Percentiles rank a stretch among this genome's conserved stretches.
Evolutionary conservation across 2,888 invertebrate genomes (phyloP).

Genomic region (Sylvicola fuscatus): DNA sequence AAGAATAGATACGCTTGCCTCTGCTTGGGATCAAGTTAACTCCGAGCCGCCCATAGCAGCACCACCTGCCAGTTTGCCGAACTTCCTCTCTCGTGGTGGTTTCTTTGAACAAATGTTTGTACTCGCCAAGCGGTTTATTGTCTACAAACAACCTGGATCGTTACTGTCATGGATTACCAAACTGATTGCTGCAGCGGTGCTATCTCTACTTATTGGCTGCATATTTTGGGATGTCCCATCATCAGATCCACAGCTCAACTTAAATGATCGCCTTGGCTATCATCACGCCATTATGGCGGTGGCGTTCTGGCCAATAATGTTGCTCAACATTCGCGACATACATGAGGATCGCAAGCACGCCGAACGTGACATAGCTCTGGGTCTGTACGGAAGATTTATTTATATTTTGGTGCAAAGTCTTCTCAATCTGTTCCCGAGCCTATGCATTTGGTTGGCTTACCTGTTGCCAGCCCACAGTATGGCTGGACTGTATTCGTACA

Average conservation of each 20-base stretch:
- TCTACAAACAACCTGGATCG: conserved; percentile 73
- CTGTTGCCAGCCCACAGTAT: conserved; percentile 75
- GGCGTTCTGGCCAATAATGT: conserved; percentile 54
- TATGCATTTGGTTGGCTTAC: conserved; percentile 65
- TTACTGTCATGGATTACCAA: conserved; percentile 58
- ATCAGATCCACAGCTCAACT: conserved; percentile 47
- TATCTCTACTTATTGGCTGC: conserved; percentile 68
- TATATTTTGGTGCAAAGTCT: conserved; percentile 61
- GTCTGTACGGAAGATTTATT: conserved; percentile 56
- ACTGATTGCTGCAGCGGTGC: conserved; percentile 55
- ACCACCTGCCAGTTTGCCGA: conserved; percentile 55
- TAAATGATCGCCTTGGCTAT: conserved; percentile 64
- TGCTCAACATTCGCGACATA: conserved; percentile 29
- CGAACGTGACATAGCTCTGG: conserved; percentile 60
- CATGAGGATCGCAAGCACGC: conserved; percentile 37
- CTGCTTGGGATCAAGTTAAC: conserved; percentile 33
- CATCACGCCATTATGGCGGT: conserved; percentile 67
- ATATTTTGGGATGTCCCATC: conserved; percentile 78
- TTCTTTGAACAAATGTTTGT: conserved; percentile 50
- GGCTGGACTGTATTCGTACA: conserved; percentile 60
- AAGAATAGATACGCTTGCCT: conserved; percentile 74
- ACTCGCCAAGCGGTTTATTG: conserved; percentile 28
- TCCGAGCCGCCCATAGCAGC: conserved; percentile 33
- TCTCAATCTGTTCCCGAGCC: conserved; percentile 55
- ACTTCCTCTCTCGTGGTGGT: conserved; percentile 41